phyloP scores from a whole-genome alignment of 2,113 vertebrate species.

The Cyprinus carpio region DNA sequence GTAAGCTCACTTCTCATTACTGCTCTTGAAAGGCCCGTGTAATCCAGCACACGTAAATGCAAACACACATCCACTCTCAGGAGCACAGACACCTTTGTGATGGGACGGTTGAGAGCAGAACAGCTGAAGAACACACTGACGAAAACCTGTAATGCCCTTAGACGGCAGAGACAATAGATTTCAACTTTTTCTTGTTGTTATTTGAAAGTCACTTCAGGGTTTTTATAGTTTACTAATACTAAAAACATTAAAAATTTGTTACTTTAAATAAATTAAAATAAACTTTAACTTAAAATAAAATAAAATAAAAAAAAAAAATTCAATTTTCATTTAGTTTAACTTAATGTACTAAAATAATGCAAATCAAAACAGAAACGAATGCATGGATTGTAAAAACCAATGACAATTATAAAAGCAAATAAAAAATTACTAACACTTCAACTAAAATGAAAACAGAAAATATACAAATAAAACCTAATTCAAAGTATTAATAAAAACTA shows the following conservation, averaged over 20 bases:
- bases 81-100: constrained; percentile 37
- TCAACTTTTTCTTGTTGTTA: not conserved
- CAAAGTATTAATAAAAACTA: not conserved
- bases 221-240: not conserved
- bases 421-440: not conserved
- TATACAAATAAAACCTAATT: not conserved
- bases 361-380: not conserved
- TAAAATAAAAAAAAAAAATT: no score
- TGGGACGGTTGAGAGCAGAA: not conserved
- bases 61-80: constrained; percentile 37
- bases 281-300: no score
- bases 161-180: not conserved
- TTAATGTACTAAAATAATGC: no score
- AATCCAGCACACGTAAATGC: constrained; percentile 33
- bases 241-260: not conserved
- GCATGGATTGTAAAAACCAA: not conserved
- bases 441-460: not conserved
- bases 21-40: constrained; percentile 34
- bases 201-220: not conserved
- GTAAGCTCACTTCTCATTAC: constrained; percentile 41
- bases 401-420: not conserved
- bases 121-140: not conserved
- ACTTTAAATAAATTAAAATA: no score
- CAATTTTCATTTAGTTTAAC: no score
- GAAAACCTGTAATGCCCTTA: not conserved